Base-by-base conservation (phyloP, 2,888 invertebrate genomes). In the Pristionchus entomophagus region DNA sequence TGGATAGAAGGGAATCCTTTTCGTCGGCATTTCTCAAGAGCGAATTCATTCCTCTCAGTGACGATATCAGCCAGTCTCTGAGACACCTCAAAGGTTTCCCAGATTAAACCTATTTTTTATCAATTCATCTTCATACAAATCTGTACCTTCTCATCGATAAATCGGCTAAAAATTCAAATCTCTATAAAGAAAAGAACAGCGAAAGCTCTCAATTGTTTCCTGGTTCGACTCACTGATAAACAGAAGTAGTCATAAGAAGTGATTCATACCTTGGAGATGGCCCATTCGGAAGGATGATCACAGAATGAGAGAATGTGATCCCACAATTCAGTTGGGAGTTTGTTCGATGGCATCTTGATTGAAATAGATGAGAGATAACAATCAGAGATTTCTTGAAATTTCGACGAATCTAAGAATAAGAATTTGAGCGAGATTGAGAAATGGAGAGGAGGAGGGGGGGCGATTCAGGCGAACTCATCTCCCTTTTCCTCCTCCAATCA, bases 281-380 rank as follows among this genome's bases (percentile, higher is more conserved):
- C 77, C 0, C 41, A 77, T 49, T 45, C 77, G 10, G 77, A n/a
- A 14, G 29, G 45, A 22, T 77, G 77, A 35, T 77, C 77, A 19
- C 77, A 77, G 77, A 45, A 77, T 5, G 41, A 41, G 12, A 77
- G 6, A 29, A 77, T 77, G 49, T 77, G 49, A 77, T 77, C 77
- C 77, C 77, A 77, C 26, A 77, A 45, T 45, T 77, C 77, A 14
- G n/a, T 45, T 3, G 77, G 77, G 26, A 77, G 41, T 12, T 73
- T 73, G 41, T 77, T 41, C 14, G 41, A 77, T 29, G 77, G 77
- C 77, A 77, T 77, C 45, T 77, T 14, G 26, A 49, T 29, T 26
- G 26, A 35, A 19, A 19, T 6, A 35, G 32, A 19, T 12, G 38
- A 26, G 1, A n/a, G n/a, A n/a, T n/a, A n/a, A n/a, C n/a, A n/a